Evolutionary conservation across 1,140 invertebrate species (phyloP), one percentile per base, ranked within the genome.

Genomic region (Nephila pilipes): DNA sequence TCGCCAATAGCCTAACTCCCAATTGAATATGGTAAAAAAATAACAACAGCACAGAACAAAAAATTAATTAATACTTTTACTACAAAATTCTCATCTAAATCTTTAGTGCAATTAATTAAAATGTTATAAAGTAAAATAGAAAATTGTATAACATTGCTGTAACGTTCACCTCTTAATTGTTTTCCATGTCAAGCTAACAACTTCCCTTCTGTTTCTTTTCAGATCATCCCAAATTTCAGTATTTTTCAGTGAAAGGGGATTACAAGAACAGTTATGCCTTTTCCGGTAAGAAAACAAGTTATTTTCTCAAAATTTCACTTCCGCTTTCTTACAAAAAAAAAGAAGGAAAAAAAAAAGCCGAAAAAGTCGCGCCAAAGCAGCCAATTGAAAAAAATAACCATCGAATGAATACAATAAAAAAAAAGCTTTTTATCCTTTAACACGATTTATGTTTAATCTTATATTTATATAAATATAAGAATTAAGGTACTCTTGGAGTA

Each of bases 251-350:
- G 5, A 93, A 93, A 80, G 91, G 91, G 54, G 91, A 93, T 29
- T 93, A 93, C 63, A 93, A 93, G 91, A 93, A 75, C 63, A 93
- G 91, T 46, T 93, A 93, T 87, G 91, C 91, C 85, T 93, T 93
- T 54, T 36, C 91, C 29, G 91, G 91, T 93, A 93, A 93, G 85
- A 93, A 79, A 87, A 85, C 25, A 75, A 75, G 1, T 32, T 18
- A 29, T 58, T 58, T 20, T 58, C 57, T 58, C 46, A 46, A 46
- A 46, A 75, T 18, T 36, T 32, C 14, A 75, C 29, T 75, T 75
- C 65, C 65, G 65, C 29, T 3, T 75, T 18, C 12, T 75, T 75
- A 18, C 25, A 1, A 32, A 29, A 12, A n/a, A 25, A 25, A 6
- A 4, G 14, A 65, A 65, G 14, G n/a, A n/a, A n/a, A n/a, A n/a